Conservation (phyloP, 2,113 vertebrate genomes). For the Phylloscopus trochiloides region DNA sequence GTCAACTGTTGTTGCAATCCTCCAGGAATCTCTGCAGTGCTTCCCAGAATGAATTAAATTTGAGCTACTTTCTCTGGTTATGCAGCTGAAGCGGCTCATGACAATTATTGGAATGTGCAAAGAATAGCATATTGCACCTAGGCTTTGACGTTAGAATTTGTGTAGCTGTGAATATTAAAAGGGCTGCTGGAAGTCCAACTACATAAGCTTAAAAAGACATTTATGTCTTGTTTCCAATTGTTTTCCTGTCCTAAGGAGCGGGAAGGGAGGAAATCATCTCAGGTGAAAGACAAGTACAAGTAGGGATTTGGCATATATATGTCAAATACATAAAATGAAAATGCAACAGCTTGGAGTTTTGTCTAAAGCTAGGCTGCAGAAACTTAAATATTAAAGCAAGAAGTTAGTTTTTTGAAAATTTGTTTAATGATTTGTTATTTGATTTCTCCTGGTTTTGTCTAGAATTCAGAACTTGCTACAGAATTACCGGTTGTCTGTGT, state of each 20-base stretch:
- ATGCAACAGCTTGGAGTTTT: background rate
- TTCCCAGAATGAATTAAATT: background rate
- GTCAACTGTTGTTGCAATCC: background rate
- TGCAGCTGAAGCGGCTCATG: background rate
- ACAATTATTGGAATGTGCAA: background rate
- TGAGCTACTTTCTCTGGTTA: background rate
- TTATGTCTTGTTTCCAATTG: background rate
- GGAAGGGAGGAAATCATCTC: background rate
- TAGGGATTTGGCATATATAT: background rate
- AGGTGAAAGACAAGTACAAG: background rate
- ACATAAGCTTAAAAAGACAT: background rate
- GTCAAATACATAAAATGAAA: background rate
- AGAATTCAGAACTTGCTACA: background rate
- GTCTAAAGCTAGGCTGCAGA: background rate
- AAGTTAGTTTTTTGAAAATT: background rate
- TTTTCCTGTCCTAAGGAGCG: background rate
- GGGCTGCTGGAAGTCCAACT: background rate
- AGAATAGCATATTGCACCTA: background rate
- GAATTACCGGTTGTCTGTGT: background rate
- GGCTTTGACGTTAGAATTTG: background rate
- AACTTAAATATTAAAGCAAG: background rate
- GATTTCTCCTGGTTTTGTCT: background rate
- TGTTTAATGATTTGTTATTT: background rate
- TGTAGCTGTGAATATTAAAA: background rate
- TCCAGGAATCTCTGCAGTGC: background rate